Conservation (phyloP, 1,140 invertebrate genomes). For the Hydropsyche tenuis region DNA sequence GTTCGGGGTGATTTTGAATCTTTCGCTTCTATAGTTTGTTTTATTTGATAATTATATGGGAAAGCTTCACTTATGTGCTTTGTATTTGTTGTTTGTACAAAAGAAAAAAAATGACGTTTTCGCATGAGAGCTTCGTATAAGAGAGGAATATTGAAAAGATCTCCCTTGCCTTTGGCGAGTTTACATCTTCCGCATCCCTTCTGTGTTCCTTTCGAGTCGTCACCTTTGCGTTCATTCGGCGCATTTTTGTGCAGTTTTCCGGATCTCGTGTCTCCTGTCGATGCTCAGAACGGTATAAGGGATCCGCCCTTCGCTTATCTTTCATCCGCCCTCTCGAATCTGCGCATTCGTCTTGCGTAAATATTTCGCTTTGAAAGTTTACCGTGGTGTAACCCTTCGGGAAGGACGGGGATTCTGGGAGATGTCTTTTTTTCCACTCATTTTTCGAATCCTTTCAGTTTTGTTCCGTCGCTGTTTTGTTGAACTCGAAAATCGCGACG, state of each 20-base stretch:
- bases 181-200: conserved; percentile 11
- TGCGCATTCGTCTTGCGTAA: conserved; percentile 39
- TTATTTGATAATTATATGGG: no score
- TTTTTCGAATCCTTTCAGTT: no score
- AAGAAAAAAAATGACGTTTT: neutral
- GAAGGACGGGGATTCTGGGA: no score
- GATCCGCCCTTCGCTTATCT: neutral
- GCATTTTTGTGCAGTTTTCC: conserved; percentile 32
- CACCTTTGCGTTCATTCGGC: conserved; percentile 24
- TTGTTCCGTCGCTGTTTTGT: no score
- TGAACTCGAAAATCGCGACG: no score
- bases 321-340: neutral
- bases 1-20: no score
- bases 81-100: no score
- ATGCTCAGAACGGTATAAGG: no score
- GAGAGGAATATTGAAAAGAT: conserved; percentile 16
- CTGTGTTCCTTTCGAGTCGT: conserved; percentile 5
- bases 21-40: no score
- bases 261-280: neutral
- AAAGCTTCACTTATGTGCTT: no score
- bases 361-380: conserved; percentile 38
- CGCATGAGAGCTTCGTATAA: conserved; percentile 1
- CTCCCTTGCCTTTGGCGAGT: conserved; percentile 11
- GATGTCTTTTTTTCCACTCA: no score
- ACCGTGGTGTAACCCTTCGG: conserved; percentile 21